Conservation (phyloP, 2,888 invertebrate species). For the Sicus ferrugineus region DNA sequence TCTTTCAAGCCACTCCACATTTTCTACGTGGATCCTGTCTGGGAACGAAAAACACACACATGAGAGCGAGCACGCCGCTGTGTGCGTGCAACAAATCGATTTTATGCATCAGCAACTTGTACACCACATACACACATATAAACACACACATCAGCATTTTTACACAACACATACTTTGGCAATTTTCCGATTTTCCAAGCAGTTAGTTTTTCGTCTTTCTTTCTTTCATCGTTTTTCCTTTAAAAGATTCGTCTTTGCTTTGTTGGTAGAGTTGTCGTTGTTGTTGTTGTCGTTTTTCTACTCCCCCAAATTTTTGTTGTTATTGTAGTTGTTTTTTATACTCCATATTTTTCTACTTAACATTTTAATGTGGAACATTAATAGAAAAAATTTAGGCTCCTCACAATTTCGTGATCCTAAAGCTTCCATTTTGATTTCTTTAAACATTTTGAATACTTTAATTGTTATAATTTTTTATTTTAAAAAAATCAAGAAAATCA, state of each 20-base stretch:
- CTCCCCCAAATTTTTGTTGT: background rate
- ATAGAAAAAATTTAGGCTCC: too few species aligned
- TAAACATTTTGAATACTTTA: too few species aligned
- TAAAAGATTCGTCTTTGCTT: constrained; percentile 11
- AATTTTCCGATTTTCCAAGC: constrained; percentile 36
- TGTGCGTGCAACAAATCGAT: constrained; percentile 24
- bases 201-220: constrained; percentile 18
- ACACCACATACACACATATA: background rate
- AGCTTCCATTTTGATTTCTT: too few species aligned
- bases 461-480: too few species aligned
- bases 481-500: too few species aligned
- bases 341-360: background rate
- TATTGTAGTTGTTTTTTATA: background rate
- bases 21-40: background rate
- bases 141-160: too few species aligned
- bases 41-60: background rate
- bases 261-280: constrained; percentile 4
- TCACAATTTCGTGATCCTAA: too few species aligned
- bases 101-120: constrained; percentile 14
- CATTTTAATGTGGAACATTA: too few species aligned
- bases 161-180: background rate
- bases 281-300: background rate
- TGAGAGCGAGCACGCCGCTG: background rate
- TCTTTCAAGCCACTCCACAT: background rate
- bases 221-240: background rate